These are phyloP conservation scores for Spatulosminthurus flaviceps DNA, from an alignment of 2,888 invertebrate species.

Conservation along the genomic window DNA sequence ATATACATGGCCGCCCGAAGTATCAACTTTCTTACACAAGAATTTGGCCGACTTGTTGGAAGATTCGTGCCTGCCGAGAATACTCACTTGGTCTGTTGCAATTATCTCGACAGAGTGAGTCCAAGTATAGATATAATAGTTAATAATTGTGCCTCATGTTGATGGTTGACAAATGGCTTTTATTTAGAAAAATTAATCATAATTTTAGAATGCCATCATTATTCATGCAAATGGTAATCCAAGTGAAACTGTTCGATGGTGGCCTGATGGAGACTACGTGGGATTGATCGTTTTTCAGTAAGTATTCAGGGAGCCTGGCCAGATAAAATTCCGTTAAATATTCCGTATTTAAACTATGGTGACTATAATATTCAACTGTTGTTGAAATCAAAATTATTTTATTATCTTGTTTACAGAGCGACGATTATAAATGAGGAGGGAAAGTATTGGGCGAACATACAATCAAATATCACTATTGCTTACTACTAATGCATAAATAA, in stretches of 20 bases:
- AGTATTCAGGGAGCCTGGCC: neutral
- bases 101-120: constrained; percentile 22
- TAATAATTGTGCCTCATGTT: no score
- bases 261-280: neutral
- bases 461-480: neutral
- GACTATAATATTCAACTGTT: no score
- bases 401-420: neutral
- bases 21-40: neutral
- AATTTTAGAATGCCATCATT: neutral
- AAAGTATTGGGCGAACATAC: constrained; percentile 11
- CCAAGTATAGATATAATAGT: neutral
- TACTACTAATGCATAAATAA: neutral
- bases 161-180: no score
- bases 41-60: neutral
- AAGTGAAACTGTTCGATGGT: neutral
- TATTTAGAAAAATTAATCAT: neutral
- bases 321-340: no score
- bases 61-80: neutral
- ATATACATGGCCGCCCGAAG: neutral
- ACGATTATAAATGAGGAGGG: constrained; percentile 23
- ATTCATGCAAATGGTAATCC: neutral
- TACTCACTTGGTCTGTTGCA: constrained; percentile 25
- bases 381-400: neutral
- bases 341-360: no score
- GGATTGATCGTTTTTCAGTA: neutral